Conservation (phyloP, 1,140 invertebrate genomes). For the Aphelinus atriplicis region DNA sequence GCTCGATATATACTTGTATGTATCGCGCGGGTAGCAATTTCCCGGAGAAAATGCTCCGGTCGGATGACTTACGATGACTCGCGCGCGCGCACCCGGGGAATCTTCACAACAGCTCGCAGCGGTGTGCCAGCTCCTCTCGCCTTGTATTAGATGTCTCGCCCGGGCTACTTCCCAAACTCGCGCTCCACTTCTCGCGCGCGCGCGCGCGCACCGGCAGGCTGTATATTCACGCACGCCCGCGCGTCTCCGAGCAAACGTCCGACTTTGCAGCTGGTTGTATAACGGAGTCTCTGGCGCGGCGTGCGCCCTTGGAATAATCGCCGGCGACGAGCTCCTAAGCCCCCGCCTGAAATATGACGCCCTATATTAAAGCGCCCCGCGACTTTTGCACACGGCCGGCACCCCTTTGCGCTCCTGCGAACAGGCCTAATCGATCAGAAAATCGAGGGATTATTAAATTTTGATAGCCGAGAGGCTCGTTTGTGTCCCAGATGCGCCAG, state of each 20-base stretch:
- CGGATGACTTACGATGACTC: conserved; percentile 23
- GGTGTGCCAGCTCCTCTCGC: background rate
- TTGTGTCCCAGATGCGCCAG: conserved; percentile 29
- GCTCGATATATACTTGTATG: background rate
- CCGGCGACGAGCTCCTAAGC: too few species aligned
- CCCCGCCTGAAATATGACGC: conserved; percentile 18
- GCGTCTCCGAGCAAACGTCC: background rate
- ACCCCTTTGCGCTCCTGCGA: conserved; percentile 1
- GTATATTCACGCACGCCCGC: background rate
- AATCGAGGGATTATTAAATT: conserved; percentile 45
- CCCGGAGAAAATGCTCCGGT: too few species aligned
- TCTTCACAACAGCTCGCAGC: background rate
- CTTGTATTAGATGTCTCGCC: background rate
- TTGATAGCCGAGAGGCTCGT: conserved; percentile 34
- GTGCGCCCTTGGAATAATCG: background rate
- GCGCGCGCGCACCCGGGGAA: background rate
- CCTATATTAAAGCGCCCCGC: conserved; percentile 20
- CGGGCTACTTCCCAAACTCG: conserved; percentile 3
- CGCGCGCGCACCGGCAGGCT: background rate
- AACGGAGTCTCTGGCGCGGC: background rate
- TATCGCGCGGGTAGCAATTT: too few species aligned
- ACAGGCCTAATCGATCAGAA: conserved; percentile 45
- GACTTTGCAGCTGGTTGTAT: conserved; percentile 5
- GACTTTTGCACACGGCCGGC: background rate
- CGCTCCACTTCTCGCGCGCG: background rate